Percentiles rank a stretch among this genome's conserved stretches.
phyloP scores from a whole-genome alignment of 2,888 invertebrate species.

The Brenthis ino region DNA sequence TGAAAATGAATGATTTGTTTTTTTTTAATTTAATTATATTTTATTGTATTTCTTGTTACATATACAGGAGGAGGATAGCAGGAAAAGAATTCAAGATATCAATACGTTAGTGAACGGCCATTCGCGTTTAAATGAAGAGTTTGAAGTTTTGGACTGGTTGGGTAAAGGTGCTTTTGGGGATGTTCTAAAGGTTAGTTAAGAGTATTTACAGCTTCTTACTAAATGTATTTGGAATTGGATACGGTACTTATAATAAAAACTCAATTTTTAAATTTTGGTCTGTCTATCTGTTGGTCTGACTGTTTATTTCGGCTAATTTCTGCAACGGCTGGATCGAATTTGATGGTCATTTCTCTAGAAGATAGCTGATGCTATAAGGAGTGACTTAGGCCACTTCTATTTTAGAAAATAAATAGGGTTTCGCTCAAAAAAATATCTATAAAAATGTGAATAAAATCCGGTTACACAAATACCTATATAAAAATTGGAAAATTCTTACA shows the following conservation, averaged over 20 bases:
- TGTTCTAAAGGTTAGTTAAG: slow-evolving; percentile 90
- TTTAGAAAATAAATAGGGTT: too few species aligned
- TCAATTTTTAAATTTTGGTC: too few species aligned
- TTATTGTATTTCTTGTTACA: neutral
- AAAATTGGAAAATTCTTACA: too few species aligned
- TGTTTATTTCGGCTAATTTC: too few species aligned
- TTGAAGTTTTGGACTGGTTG: slow-evolving; percentile 90
- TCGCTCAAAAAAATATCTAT: too few species aligned
- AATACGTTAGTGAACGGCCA: slow-evolving; percentile 71
- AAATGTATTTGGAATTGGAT: too few species aligned
- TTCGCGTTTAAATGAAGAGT: slow-evolving; percentile 90
- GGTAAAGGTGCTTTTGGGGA: slow-evolving; percentile 98
- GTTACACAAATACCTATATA: too few species aligned
- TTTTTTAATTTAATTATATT: neutral
- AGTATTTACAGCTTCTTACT: neutral
- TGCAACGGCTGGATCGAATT: too few species aligned
- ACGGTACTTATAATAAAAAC: neutral
- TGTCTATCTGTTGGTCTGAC: neutral
- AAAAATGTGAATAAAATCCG: too few species aligned
- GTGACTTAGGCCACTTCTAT: too few species aligned
- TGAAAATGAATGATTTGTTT: neutral
- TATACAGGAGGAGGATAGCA: slow-evolving; percentile 58
- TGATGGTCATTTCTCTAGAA: too few species aligned
- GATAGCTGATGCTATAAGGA: too few species aligned
- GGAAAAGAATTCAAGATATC: slow-evolving; percentile 55